Conservation (phyloP, 2,888 invertebrate genomes). For the Hydraecia micacea region DNA sequence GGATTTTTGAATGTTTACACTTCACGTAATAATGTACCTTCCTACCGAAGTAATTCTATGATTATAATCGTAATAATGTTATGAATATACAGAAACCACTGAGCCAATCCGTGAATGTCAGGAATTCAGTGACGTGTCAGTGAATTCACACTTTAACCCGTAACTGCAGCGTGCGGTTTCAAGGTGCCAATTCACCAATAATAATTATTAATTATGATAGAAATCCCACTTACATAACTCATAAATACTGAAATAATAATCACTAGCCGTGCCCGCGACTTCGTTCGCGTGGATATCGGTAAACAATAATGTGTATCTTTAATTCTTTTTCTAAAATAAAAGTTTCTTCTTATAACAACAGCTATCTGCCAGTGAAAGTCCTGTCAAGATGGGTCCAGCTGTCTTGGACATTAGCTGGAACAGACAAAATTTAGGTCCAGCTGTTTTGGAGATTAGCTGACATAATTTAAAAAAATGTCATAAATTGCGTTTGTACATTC, state of each 20-base stretch:
- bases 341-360: too few relatives aligned
- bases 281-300: too few relatives aligned
- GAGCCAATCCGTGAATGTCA: conserved; percentile 7
- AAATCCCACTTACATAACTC: background rate
- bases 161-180: conserved; percentile 31
- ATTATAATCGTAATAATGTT: conserved; percentile 1
- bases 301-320: too few relatives aligned
- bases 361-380: too few relatives aligned
- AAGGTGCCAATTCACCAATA: conserved; percentile 19
- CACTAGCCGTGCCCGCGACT: background rate
- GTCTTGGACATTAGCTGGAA: too few relatives aligned
- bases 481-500: too few relatives aligned
- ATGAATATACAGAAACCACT: background rate
- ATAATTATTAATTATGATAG: conserved; percentile 6
- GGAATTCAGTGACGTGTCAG: conserved; percentile 23
- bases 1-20: background rate
- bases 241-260: background rate
- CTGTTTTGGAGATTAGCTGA: too few relatives aligned
- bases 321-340: too few relatives aligned
- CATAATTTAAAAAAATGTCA: too few relatives aligned
- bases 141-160: conserved; percentile 34
- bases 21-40: background rate
- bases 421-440: too few relatives aligned
- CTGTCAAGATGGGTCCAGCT: too few relatives aligned
- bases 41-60: background rate